Conservation (phyloP, 2,888 invertebrate genomes). For the Amorpha juglandis region DNA sequence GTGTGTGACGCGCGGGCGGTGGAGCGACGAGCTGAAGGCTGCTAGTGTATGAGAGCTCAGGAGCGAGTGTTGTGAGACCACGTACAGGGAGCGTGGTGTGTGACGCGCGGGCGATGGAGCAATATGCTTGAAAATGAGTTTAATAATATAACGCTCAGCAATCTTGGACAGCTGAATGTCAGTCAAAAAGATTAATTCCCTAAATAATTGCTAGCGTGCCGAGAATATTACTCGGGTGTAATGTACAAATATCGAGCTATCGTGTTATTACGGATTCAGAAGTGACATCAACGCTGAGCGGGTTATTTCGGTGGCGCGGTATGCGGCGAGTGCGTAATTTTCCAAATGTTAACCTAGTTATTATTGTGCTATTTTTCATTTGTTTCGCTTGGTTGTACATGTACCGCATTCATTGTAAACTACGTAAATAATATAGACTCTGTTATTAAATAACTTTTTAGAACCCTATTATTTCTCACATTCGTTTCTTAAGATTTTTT, state of each 20-base stretch:
- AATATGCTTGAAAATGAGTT: too few relatives aligned
- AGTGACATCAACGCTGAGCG: constrained; percentile 18
- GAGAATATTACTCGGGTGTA: neutral
- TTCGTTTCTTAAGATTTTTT: too few relatives aligned
- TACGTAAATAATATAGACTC: too few relatives aligned
- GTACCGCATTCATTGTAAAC: neutral
- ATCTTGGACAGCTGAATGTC: neutral
- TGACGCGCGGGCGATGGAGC: too few relatives aligned
- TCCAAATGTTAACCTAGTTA: constrained; percentile 17
- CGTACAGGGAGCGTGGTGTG: neutral
- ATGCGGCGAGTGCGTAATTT: neutral
- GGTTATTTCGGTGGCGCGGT: constrained; percentile 15
- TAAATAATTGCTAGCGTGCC: neutral
- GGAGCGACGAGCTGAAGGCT: constrained; percentile 7
- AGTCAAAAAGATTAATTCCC: constrained; percentile 12
- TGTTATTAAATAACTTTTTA: too few relatives aligned
- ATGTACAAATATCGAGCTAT: constrained; percentile 3
- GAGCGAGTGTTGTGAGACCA: neutral
- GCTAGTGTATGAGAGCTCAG: neutral
- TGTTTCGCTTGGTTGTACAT: neutral
- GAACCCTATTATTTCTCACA: too few relatives aligned
- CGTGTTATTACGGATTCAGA: constrained; percentile 17
- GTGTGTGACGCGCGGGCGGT: neutral
- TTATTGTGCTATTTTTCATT: constrained; percentile 6
- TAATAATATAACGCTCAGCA: too few relatives aligned